Evolutionary conservation across 2,888 invertebrate species (phyloP), one percentile per base, ranked within the genome.

Genomic region (Dinocampus coccinellae): DNA sequence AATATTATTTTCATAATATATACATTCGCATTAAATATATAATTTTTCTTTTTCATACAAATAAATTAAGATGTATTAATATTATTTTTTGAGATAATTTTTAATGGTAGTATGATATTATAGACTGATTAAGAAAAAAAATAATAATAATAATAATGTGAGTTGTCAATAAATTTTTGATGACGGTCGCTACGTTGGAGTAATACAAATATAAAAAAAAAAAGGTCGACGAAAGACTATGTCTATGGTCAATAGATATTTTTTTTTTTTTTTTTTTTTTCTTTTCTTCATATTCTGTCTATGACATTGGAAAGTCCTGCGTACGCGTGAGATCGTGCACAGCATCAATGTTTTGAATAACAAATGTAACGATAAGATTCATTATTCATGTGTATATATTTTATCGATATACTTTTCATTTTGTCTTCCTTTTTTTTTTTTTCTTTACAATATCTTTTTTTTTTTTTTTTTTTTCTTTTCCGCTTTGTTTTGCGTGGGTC

Each of bases 291-390:
- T 42, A 20, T 22, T 58, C 20, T 47, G 7, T n/a, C 2, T n/a
- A n/a, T n/a, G 7, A 47, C 47, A 7, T 47, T 47, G n/a, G 47
- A 47, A 47, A 47, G 10, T 16, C 9, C n/a, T 16, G 9, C 16
- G n/a, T 10, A 16, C 33, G 57, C 26, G 57, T n/a, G 47, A 47
- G 16, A 58, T 63, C 36, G 62, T 20, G 58, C 39, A 57, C 55
- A 67, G 42, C 42, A 68, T 67, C 61, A 69, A 29, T 61, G 72
- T 70, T 67, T 76, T 76, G 75, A 76, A 76, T 76, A 73, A 75
- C 72, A 75, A 76, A 75, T 69, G 69, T 67, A 36, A 64, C 64
- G 64, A 57, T 39, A 61, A 68, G 55, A 72, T 73, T 62, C 65
- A 75, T 76, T 73, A 75, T 75, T 76, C 75, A 76, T 70, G 47